These are phyloP conservation scores for Pitangus sulphuratus DNA, from an alignment of 2,797 vertebrate genomes.

Conservation along the genomic window DNA sequence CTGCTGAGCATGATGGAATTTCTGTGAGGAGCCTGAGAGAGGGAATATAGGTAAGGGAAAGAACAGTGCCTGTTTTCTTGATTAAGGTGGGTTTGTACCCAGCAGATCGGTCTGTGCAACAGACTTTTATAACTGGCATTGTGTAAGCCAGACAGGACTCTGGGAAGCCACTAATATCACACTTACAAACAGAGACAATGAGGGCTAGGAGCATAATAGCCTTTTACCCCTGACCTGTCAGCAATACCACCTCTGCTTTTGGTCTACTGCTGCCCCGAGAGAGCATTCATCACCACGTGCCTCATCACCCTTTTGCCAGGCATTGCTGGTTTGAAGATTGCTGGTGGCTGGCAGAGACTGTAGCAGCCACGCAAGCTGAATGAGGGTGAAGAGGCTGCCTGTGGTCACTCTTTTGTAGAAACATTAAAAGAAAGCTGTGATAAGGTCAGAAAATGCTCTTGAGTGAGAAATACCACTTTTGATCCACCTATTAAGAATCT, in stretches of 20 bases:
- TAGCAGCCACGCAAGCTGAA: not conserved
- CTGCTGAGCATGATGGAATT: not conserved
- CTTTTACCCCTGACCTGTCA: not conserved
- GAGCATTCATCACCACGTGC: not conserved
- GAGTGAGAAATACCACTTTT: not conserved
- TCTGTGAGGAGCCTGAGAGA: not conserved
- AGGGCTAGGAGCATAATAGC: not conserved
- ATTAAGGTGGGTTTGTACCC: not conserved
- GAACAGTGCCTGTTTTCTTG: not conserved
- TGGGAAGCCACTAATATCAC: not conserved
- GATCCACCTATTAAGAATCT: not conserved
- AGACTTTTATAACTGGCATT: not conserved
- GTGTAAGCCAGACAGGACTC: not conserved
- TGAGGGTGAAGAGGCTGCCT: rapidly evolving
- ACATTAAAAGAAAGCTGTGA: not conserved
- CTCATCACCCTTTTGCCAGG: not conserved
- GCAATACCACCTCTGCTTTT: not conserved
- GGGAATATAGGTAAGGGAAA: not conserved
- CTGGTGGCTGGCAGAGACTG: not conserved
- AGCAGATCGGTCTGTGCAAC: not conserved
- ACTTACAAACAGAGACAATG: not conserved
- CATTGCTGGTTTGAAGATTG: not conserved
- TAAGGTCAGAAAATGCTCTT: not conserved
- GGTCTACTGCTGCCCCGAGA: not conserved
- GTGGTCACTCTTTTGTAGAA: not conserved